Base-by-base conservation (phyloP, 2,888 invertebrate genomes). In the Tachystola acroxantha region DNA sequence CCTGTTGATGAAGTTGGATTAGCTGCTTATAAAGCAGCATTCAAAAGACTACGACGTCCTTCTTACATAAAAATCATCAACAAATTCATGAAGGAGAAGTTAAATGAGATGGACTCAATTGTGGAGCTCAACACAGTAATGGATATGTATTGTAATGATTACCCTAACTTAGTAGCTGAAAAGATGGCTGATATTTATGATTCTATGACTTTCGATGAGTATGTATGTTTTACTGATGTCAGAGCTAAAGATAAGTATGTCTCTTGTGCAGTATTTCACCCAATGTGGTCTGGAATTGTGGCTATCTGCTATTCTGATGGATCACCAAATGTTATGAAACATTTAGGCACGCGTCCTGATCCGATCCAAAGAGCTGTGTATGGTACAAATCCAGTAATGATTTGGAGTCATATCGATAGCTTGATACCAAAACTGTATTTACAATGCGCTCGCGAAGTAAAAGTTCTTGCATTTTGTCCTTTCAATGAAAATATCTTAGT, bases 351-450 rank as follows among this genome's bases (percentile, higher is more conserved):
- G 57, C 72, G 74, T 3, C 62, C 66, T 4, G 89, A 90, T 54
- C 69, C 74, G 1, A 85, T 89, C 12, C 81, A 88, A 59, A 75
- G 88, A 52, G 88, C 90, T 1, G 88, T 90, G 0, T 88, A 91
- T 36, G 89, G 90, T 2, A 66, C 89, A 2, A 92, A 93, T 65
- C 90, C 91, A 0, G 91, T 93, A 1, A 77, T 94, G 42, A 85
- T 94, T 47, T 94, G 94, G 94, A 92, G 93, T 47, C 92, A 93
- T 44, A 84, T 88, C 16, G 93, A 94, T 50, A 90, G 89, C 36
- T 71, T 94, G 2, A 76, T 88, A 14, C 93, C 93, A 11, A 93
- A 92, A 73, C 68, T 94, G 27, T 89, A 91, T 50, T 85, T 94
- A 35, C 90, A 93, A 61, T 81, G 91, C 2, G 89, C 91, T 0